Evolutionary conservation across 2,113 vertebrate species (phyloP), one percentile per base, ranked within the genome.

Genomic region (Synodontis membranacea): DNA sequence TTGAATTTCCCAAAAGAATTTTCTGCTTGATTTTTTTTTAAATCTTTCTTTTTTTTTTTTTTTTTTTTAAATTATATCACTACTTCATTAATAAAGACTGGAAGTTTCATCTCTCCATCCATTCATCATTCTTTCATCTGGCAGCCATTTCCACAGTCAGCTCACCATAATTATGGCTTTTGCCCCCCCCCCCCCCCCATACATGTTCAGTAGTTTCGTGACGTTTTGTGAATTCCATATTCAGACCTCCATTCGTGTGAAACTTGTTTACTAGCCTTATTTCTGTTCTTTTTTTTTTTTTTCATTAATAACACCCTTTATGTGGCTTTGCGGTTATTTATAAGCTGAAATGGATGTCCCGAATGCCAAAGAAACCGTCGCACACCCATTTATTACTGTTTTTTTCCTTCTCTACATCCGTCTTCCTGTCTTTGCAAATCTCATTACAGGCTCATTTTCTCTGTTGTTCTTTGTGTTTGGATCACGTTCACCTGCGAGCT

Each of bases 241-340:
- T 88, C 80, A 50, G 76, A 14, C 39, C 52, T 21, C n/a, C 15
- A 1, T 52, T 17, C 31, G 31, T 11, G 52, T 39, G 48, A 7
- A 62, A 74, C 9, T 80, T 48, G 44, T 84, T 80, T 74, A 70
- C 66, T 8, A 39, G 37, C 66, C 19, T 17, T 66, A 1, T 34
- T 66, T 66, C 14, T 37, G 70, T 42, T 17, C 37, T 4, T 46
- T 25, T 7, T 37, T 39, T 58, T 28, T 60, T 60, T 1, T 14
- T 39, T 28, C 44, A 50, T 76, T 80, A 82, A 83, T 68, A 82
- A 34, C 25, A 82, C 68, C 74, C 60, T 68, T 83, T 15, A 62
- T 82, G 80, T 64, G 56, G 42, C 44, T 64, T 46, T 82, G 42
- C 17, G 80, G 66, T 39, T 70, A 70, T 39, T 70, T 70, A 70